These are phyloP conservation scores for Mormyrus proboscirostris DNA, from an alignment of 2,797 vertebrate genomes.

Conservation along the genomic window DNA sequence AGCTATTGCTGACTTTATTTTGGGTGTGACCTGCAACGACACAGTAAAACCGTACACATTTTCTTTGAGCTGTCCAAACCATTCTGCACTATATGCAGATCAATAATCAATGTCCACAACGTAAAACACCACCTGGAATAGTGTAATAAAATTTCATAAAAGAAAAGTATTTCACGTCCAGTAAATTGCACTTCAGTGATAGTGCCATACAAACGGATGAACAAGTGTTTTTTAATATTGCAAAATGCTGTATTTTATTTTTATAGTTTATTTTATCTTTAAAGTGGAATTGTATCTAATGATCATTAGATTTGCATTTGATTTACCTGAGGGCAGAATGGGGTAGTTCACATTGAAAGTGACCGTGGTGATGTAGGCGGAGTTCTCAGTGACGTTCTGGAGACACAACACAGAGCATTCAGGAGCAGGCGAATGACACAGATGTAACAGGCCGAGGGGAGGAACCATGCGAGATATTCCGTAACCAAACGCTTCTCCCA, in stretches of 20 bases:
- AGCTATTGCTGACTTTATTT: not conserved
- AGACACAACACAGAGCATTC: constrained; percentile 12
- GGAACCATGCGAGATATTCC: not conserved
- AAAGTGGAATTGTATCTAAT: not conserved
- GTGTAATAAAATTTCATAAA: not conserved
- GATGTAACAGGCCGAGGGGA: not conserved
- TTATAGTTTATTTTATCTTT: not conserved
- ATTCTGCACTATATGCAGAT: not conserved
- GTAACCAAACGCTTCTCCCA: not conserved
- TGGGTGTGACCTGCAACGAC: not conserved
- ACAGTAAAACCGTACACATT: not conserved
- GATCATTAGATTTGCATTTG: not conserved
- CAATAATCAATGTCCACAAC: not conserved
- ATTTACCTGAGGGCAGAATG: constrained; percentile 40
- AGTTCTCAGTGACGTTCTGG: constrained; percentile 43
- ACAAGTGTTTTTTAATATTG: not conserved
- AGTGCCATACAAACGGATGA: not conserved
- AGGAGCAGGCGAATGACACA: not conserved
- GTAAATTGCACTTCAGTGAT: not conserved
- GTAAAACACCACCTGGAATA: not conserved
- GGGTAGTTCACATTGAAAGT: constrained; percentile 42
- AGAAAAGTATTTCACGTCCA: not conserved
- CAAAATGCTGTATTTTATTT: not conserved
- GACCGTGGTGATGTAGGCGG: constrained; percentile 39
- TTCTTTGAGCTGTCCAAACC: not conserved